Evolutionary conservation across 2,888 invertebrate genomes (phyloP).

Genomic region (Sinopyrophorus schimmeli): DNA sequence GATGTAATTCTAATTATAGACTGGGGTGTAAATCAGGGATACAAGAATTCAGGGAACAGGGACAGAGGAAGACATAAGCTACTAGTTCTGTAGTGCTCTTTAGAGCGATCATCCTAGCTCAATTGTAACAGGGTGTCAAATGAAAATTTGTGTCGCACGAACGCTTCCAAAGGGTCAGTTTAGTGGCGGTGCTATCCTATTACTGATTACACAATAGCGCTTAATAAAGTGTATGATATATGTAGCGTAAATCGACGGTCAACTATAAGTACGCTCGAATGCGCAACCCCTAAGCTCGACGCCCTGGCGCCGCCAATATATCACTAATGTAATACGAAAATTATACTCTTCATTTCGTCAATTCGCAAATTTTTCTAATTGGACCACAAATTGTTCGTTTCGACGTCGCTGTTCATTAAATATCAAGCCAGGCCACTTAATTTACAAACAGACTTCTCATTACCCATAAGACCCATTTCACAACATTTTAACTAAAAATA

Average conservation of each 20-base stretch:
- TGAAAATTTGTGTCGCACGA: conserved; percentile 16
- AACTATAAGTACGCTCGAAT: conserved; percentile 32
- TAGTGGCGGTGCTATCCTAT: conserved; percentile 27
- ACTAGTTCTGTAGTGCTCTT: conserved; percentile 6
- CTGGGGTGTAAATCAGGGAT: neutral
- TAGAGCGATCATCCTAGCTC: conserved; percentile 5
- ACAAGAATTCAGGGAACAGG: too few species aligned
- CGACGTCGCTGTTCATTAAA: too few species aligned
- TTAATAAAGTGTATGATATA: conserved; percentile 40
- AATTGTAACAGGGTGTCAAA: conserved; percentile 14
- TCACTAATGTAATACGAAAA: conserved; percentile 35
- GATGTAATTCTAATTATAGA: conserved; percentile 10
- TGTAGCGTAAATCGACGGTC: conserved; percentile 37
- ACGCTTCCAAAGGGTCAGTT: conserved; percentile 21
- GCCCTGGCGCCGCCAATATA: conserved; percentile 34
- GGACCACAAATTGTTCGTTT: conserved; percentile 25
- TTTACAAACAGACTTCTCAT: too few species aligned
- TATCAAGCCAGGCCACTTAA: too few species aligned
- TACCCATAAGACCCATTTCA: too few species aligned
- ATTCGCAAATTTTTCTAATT: conserved; percentile 34
- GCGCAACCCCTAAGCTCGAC: conserved; percentile 32
- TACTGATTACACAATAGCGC: conserved; percentile 37
- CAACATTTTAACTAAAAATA: too few species aligned
- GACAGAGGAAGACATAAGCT: too few species aligned
- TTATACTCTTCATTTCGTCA: conserved; percentile 36